phyloP scores from a whole-genome alignment of 2,888 invertebrate genomes.

The Noctua janthe region DNA sequence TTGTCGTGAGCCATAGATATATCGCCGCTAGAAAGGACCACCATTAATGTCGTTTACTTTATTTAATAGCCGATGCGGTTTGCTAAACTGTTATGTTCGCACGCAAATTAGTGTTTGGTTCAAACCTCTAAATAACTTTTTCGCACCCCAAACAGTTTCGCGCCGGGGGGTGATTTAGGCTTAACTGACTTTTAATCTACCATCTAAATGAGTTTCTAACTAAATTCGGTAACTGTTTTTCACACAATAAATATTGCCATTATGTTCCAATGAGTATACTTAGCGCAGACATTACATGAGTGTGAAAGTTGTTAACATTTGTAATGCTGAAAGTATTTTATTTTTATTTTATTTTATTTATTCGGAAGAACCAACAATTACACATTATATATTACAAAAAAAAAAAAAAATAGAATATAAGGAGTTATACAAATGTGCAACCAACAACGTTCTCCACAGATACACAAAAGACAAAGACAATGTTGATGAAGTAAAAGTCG shows the following conservation, averaged over 20 bases:
- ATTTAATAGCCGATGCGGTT: constrained; percentile 57
- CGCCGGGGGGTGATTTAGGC: constrained; percentile 50
- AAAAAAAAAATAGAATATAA: no score
- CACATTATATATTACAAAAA: no score
- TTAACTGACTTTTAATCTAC: constrained; percentile 49
- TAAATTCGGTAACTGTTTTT: constrained; percentile 51
- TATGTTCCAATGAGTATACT: constrained; percentile 35
- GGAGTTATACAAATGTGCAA: no score
- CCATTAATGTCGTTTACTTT: constrained; percentile 56
- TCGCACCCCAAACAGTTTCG: constrained; percentile 56
- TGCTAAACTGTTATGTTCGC: constrained; percentile 59
- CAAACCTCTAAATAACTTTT: constrained; percentile 64
- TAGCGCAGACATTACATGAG: constrained; percentile 2
- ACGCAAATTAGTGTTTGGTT: constrained; percentile 56
- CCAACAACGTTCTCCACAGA: no score
- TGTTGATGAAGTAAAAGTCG: no score
- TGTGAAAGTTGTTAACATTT: constrained; percentile 23
- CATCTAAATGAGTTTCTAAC: constrained; percentile 63
- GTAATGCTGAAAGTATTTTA: constrained; percentile 3
- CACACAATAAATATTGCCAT: constrained; percentile 47
- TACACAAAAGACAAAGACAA: no score
- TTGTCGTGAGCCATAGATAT: constrained; percentile 75
- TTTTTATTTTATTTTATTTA: no score
- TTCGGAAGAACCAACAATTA: no score
- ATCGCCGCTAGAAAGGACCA: constrained; percentile 60